A percentile compares a stretch with the other conserved stretches of the same genome.
Evolutionary conservation across 2,113 vertebrate genomes (phyloP).

Genomic region (Psettodes erumei): DNA sequence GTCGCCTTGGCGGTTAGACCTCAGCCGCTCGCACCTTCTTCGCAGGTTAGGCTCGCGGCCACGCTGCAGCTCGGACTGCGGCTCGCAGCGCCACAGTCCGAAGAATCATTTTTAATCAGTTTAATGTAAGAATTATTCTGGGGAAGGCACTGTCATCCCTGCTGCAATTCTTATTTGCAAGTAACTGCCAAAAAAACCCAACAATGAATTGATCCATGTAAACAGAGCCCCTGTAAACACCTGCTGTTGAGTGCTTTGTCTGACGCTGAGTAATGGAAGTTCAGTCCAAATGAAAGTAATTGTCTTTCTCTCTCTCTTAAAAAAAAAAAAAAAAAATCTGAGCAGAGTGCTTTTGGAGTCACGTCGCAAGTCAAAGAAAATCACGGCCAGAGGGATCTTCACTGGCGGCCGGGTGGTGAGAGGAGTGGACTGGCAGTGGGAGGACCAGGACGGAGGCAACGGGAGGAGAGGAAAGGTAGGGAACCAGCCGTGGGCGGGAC

Average conservation of each 20-base stretch:
- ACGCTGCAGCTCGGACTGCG: not conserved
- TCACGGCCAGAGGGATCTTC: slow-evolving; percentile 98
- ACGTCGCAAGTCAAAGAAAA: slow-evolving; percentile 99
- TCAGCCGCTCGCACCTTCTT: slow-evolving; percentile 11
- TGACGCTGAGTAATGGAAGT: not conserved
- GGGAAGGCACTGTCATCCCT: not conserved
- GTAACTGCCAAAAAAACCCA: slow-evolving; percentile 9
- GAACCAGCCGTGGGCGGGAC: too few species aligned
- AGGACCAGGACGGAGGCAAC: slow-evolving; percentile 99
- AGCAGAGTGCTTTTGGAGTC: slow-evolving; percentile 96
- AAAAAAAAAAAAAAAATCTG: too few species aligned
- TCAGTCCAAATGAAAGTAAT: not conserved
- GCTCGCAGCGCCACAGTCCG: not conserved
- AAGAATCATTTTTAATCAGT: not conserved
- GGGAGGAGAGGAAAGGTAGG: slow-evolving; percentile 96
- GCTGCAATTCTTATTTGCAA: slow-evolving; percentile 13
- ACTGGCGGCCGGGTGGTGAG: slow-evolving; percentile 96
- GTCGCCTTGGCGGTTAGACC: slow-evolving; percentile 27
- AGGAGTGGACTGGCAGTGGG: slow-evolving; percentile 99
- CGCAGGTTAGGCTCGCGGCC: not conserved
- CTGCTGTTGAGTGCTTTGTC: not conserved
- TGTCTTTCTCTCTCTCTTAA: not conserved
- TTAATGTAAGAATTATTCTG: slow-evolving; percentile 13
- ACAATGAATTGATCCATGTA: not conserved
- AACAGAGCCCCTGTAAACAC: slow-evolving; percentile 6